phyloP scores from a whole-genome alignment of 2,888 invertebrate species.

The Oxystoma pomonae region DNA sequence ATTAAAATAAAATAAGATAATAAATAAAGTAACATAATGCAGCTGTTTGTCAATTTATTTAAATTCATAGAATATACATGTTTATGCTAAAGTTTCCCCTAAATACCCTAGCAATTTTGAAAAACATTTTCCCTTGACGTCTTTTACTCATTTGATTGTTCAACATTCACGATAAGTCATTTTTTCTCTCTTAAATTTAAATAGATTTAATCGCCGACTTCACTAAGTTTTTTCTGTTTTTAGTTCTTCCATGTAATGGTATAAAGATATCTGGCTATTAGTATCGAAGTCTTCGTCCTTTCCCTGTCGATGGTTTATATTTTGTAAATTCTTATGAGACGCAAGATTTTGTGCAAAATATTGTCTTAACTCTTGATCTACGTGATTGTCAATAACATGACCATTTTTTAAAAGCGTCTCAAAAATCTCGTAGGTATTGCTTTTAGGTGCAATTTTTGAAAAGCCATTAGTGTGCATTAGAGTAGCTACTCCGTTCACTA shows the following conservation, averaged over 20 bases:
- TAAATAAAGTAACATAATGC: too few relatives aligned
- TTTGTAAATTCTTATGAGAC: not conserved
- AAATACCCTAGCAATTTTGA: too few relatives aligned
- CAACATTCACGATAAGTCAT: too few relatives aligned
- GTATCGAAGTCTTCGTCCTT: conserved; percentile 16
- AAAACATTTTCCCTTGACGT: too few relatives aligned
- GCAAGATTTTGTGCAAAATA: conserved; percentile 16
- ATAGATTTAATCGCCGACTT: conserved; percentile 1
- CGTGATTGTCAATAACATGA: conserved; percentile 25
- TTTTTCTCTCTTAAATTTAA: conserved; percentile 19
- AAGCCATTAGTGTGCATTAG: conserved; percentile 18
- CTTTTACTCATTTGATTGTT: too few relatives aligned
- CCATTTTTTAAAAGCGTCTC: conserved; percentile 35
- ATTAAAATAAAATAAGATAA: too few relatives aligned
- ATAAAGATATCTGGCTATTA: conserved; percentile 38
- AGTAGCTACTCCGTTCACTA: not conserved
- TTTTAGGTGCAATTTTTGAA: conserved; percentile 19
- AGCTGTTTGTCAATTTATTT: too few relatives aligned
- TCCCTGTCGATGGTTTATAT: not conserved
- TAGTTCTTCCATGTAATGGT: conserved; percentile 40
- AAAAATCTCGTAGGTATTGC: conserved; percentile 35
- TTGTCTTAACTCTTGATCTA: conserved; percentile 29
- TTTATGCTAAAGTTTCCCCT: too few relatives aligned
- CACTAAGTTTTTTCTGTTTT: conserved; percentile 23
- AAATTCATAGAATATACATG: too few relatives aligned